These are phyloP conservation scores for Pagrus major DNA, from an alignment of 2,113 vertebrate species.

Conservation along the genomic window DNA sequence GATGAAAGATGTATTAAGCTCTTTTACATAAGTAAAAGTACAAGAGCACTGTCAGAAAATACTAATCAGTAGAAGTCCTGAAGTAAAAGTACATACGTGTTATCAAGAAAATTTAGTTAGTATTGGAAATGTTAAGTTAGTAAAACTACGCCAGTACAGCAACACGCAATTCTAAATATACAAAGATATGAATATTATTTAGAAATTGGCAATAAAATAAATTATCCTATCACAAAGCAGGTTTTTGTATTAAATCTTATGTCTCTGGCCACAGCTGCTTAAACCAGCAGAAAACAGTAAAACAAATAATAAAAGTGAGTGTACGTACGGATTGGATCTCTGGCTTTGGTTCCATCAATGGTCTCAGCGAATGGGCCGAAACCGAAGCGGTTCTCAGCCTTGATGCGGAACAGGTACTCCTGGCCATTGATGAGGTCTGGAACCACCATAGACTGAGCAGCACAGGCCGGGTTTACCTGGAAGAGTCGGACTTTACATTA, in stretches of 20 bases:
- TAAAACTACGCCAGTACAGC: no score
- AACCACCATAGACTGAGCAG: constrained; percentile 90
- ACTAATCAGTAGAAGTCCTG: not conserved
- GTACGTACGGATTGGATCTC: constrained; percentile 94
- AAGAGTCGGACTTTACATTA: not conserved
- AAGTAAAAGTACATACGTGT: not conserved
- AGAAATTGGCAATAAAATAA: not conserved
- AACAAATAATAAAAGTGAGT: not conserved
- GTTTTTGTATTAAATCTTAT: not conserved
- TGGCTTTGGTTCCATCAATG: constrained; percentile 88
- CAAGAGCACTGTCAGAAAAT: not conserved
- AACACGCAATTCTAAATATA: not conserved
- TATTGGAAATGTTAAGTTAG: no score
- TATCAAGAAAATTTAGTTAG: not conserved
- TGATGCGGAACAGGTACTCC: constrained; percentile 95
- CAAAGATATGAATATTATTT: no score
- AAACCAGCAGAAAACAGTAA: not conserved
- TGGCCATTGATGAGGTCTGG: constrained; percentile 92
- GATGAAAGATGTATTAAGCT: not conserved
- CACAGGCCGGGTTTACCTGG: constrained; percentile 88
- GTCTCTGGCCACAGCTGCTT: not conserved
- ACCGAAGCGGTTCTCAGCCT: constrained; percentile 95
- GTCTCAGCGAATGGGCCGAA: constrained; percentile 89
- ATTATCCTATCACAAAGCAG: not conserved
- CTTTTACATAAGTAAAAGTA: not conserved